phyloP scores from a whole-genome alignment of 2,797 vertebrate species.

The Hoplostethus mediterraneus region DNA sequence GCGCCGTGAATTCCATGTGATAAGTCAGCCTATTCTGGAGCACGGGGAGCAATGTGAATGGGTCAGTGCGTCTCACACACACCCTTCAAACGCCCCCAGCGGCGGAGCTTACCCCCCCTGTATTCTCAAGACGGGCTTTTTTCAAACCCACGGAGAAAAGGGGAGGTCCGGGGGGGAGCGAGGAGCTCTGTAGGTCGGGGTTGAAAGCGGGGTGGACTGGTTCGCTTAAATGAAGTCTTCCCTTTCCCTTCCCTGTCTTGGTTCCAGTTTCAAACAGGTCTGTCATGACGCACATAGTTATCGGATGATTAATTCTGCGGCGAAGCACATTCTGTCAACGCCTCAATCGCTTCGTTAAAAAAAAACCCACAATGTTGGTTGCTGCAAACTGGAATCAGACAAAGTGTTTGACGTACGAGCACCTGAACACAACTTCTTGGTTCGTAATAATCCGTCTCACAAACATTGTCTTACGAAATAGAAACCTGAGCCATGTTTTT shows the following conservation, averaged over 20 bases:
- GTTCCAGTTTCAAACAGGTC: constrained; percentile 29
- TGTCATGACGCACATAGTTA: constrained; percentile 38
- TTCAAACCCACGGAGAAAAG: constrained; percentile 48
- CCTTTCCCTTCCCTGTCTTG: constrained; percentile 2
- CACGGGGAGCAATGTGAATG: constrained; percentile 80
- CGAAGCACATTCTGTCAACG: constrained; percentile 37
- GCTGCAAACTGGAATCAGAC: constrained; percentile 28
- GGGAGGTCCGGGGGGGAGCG: constrained; percentile 44
- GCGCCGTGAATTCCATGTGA: constrained; percentile 62
- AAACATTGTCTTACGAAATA: constrained; percentile 72
- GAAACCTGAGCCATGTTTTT: constrained; percentile 51
- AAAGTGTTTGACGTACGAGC: constrained; percentile 4
- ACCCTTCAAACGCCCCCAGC: constrained; percentile 86
- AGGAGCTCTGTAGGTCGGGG: constrained; percentile 64
- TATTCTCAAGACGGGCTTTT: constrained; percentile 70
- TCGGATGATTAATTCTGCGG: constrained; percentile 49
- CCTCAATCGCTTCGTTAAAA: constrained; percentile 14
- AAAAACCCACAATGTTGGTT: constrained; percentile 37
- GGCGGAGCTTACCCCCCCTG: constrained; percentile 75
- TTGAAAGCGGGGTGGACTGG: constrained; percentile 57
- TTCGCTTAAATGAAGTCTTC: constrained; percentile 57
- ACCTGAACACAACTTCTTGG: constrained; percentile 32
- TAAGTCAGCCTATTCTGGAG: constrained; percentile 62
- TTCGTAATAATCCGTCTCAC: constrained; percentile 63
- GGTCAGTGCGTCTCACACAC: constrained; percentile 90